Base-by-base conservation (phyloP, 2,797 vertebrate genomes). In the Enteromius paludinosus region DNA sequence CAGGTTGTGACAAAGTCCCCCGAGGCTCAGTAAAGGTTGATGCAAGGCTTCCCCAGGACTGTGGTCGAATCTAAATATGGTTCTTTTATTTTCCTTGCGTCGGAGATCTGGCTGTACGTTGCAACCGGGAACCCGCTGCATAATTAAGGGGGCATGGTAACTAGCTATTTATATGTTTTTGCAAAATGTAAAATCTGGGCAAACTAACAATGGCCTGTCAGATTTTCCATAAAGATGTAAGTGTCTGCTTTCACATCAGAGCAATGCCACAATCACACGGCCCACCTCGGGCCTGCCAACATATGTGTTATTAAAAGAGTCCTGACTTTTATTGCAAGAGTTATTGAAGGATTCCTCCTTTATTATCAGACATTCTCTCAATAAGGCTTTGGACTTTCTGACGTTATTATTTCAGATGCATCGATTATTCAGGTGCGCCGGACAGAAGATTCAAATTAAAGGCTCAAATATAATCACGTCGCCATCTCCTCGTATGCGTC, bases 1-100 rank as follows among this genome's bases (percentile, higher is more conserved):
- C 96, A 96, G 96, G 96, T 96, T 96, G 94, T 95, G 95, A 92
- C 93, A 92, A 93, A 93, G 93, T 95, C 94, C 93, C 95, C 94
- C 89, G 87, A 95, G 95, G 94, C 92, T 85, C 52, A 73, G 85
- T 72, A 80, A 92, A 94, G 93, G 89, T 95, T 94, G 93, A 92
- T 93, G 92, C 91, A 92, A 94, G 93, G 92, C 89, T 86, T 86
- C 91, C 86, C 84, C 89, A 0, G 79, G 90, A 83, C 91, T 95
- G 94, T 94, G 85, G 85, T 94, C 92, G 92, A 92, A 56, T 78
- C 85, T 87, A 87, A 89, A 89, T 87, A 84, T 76, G 76, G 80
- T 70, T 59, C 52, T 69, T 59, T 84, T 86, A 84, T 87, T 87
- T 83, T 85, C 86, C 69, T 85, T 85, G 85, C 65, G 20, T 87